Base-by-base conservation (phyloP, 2,888 invertebrate genomes). In the Teleiodes luculella region DNA sequence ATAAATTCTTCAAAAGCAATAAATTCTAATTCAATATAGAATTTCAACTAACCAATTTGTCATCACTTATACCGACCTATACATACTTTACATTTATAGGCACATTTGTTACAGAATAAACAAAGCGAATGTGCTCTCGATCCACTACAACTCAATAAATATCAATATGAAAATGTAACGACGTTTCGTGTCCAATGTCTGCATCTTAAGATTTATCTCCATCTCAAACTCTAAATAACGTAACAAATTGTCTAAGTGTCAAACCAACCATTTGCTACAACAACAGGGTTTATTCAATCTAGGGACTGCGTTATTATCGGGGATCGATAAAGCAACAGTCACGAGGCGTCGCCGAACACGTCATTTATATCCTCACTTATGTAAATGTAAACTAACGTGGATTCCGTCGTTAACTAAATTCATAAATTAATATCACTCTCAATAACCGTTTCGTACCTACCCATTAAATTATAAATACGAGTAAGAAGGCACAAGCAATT, bases 31-130 rank as follows among this genome's bases (percentile, higher is more conserved):
- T 65, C 65, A 71, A 80, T 80, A 75, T 75, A 73, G 62, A 83
- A 80, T 78, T 84, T 77, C 62, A 83, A 78, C 75, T 67, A 83
- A 81, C 78, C 78, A 76, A 79, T 82, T n/a, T 46, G 41, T 79
- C 75, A 77, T 85, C 80, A 79, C 82, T 82, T 83, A 83, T 73
- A 82, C 79, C 64, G 80, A 82, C 85, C 87, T 88, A 86, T 83
- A 76, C 78, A 82, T 86, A 88, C 79, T 86, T 88, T 86, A 86
- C 79, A 86, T 83, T 86, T 86, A 87, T 86, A 88, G 88, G 88
- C 87, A 88, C 88, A 87, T 86, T 81, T 86, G 87, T 88, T 86
- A 83, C 78, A 83, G 79, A 83, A 83, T 80, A 85, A 87, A 85
- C 78, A 78, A 86, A 83, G 83, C 85, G 69, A 83, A 79, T 76